phyloP scores from a whole-genome alignment of 2,888 invertebrate species.

The Cheilosia impressa region DNA sequence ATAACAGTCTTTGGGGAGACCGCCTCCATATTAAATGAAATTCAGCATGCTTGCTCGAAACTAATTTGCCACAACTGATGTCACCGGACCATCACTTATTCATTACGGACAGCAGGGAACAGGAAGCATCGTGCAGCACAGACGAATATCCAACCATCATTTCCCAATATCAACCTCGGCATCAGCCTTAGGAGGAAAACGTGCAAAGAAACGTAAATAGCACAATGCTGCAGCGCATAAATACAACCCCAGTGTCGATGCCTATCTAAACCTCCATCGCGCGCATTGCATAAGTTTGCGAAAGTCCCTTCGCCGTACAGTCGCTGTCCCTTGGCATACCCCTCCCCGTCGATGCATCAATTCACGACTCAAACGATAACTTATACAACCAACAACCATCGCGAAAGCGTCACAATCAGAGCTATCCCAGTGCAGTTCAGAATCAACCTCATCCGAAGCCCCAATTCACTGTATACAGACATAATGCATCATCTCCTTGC shows the following conservation, averaged over 20 bases:
- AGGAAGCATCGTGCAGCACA: conserved; percentile 20
- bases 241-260: neutral
- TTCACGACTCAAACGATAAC: conserved; percentile 44
- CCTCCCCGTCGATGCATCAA: conserved; percentile 42
- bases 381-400: conserved; percentile 25
- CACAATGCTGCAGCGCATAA: conserved; percentile 4
- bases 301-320: conserved; percentile 15
- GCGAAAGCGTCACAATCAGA: conserved; percentile 43
- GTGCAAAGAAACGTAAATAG: conserved; percentile 15
- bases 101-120: conserved; percentile 7
- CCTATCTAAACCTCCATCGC: neutral
- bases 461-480: conserved; percentile 12
- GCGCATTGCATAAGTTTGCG: conserved; percentile 28
- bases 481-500: conserved; percentile 47
- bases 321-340: conserved; percentile 7
- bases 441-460: conserved; percentile 52
- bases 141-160: conserved; percentile 19
- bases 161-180: neutral
- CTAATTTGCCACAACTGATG: conserved; percentile 52
- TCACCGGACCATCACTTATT: conserved; percentile 55
- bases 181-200: neutral
- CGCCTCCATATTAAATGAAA: conserved; percentile 24
- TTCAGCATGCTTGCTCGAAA: conserved; percentile 8
- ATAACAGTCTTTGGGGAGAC: neutral
- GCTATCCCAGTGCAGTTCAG: conserved; percentile 33